Evolutionary conservation across 1,140 invertebrate species (phyloP), one percentile per base, ranked within the genome.

Genomic region (Drosophila trapezifrons): DNA sequence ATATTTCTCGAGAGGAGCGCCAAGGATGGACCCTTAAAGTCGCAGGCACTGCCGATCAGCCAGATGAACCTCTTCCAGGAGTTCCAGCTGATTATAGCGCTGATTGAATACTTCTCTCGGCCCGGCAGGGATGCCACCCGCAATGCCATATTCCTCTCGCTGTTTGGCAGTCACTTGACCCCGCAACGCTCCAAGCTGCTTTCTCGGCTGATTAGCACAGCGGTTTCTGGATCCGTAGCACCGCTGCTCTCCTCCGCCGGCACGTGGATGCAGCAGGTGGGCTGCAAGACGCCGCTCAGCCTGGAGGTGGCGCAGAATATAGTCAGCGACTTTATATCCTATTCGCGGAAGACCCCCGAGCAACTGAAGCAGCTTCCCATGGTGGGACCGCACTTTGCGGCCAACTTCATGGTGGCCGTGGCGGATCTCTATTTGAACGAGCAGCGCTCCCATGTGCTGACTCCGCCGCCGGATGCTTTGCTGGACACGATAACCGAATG

Each of bases 241-340:
- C 93, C 95, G 20, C 92, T 97, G 2, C 90, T 97, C 15, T 94
- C 95, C 55, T 96, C 96, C 1, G 95, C 96, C 20, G 96, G 96
- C 64, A 95, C 96, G n/a, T 96, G 96, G 95, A 94, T 97, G 92
- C 96, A 97, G 91, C 96, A 97, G 86, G 93, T 96, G 60, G 95
- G 96, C 10, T 96, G 96, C 56, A 96, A 95, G n/a, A 96, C 96
- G 0, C 22, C 92, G 0, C 94, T 95, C 29, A 95, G 95, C 47
- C 92, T 96, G 6, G 94, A 95, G 87, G 92, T 97, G 7, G 96
- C 95, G 1, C 94, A 95, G 70, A 95, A 95, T 69, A 92, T 97
- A 37, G 94, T 97, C n/a, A 94, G 95, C 63, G 96, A 97, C 90
- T 96, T 96, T 84, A 96, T 97, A 78, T 94, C 95, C 40, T 93